Evolutionary conservation across 2,797 vertebrate genomes (phyloP), one percentile per base, ranked within the genome.

Genomic region (Mus minutoides): DNA sequence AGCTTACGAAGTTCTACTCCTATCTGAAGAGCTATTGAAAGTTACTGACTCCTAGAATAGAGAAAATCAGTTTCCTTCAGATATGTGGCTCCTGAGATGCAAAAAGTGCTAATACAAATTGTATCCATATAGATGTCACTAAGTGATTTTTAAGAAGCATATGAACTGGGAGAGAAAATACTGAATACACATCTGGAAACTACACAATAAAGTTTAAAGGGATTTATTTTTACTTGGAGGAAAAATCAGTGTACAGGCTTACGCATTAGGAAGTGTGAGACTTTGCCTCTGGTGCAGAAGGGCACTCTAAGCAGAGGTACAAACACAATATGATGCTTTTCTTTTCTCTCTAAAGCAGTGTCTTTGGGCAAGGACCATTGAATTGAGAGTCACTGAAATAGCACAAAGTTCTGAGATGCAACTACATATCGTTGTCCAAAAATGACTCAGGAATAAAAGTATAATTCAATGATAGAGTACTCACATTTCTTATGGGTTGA

Each of bases 281-380:
- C 40, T n/a, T 62, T 34, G 76, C 5, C 4, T 0, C 37, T 0
- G 7, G 4, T 11, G 5, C 14, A 4, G 37, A 52, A 85, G 9
- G 6, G 0, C 22, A 21, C 3, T 73, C 14, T 37, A 91, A 77
- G 46, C 88, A 17, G 6, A 75, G 12, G 58, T 49, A 49, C 2
- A 43, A 24, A 58, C 6, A 64, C 4, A 67, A 10, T 13, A 49
- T 52, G 10, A 5, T 52, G 6, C 75, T 3, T 54, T 95, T 62
- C 6, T 13, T n/a, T 91, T 92, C n/a, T 58, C 22, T 88, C 37
- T 90, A 62, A 84, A 76, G 34, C 46, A 73, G 77, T 77, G 3
- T 91, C 19, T n/a, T 91, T 76, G 78, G 34, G 9, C 31, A 89
- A 86, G 11, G 17, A 87, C 16, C 79, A 11, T 86, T 67, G 17